A percentile compares a stretch with the other conserved stretches of the same genome.
These are phyloP conservation scores for Automeris io DNA, from an alignment of 2,888 invertebrate species.

Conservation along the genomic window DNA sequence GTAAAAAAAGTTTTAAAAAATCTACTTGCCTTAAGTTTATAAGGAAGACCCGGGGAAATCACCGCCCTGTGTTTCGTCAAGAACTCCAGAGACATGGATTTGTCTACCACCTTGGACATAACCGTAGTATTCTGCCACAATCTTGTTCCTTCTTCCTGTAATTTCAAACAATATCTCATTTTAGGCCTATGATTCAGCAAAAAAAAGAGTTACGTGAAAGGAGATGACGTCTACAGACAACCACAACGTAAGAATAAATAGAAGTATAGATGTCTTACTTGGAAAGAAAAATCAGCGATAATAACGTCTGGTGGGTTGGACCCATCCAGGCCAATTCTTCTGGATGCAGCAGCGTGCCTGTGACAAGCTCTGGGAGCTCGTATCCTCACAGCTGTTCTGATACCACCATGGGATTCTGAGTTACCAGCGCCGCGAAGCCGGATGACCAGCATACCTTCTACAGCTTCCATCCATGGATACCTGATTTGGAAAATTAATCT, in stretches of 20 bases:
- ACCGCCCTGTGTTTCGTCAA: slow-evolving; percentile 73
- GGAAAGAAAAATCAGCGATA: slow-evolving; percentile 62
- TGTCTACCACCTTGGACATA: slow-evolving; percentile 74
- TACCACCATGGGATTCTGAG: slow-evolving; percentile 24
- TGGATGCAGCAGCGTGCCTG: slow-evolving; percentile 53
- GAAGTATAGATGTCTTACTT: slow-evolving; percentile 29
- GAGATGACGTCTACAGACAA: background rate
- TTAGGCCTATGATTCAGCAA: background rate
- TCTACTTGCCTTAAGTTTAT: slow-evolving; percentile 77
- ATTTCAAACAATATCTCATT: slow-evolving; percentile 2
- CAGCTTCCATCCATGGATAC: slow-evolving; percentile 69
- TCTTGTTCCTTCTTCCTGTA: slow-evolving; percentile 80
- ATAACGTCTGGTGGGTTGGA: slow-evolving; percentile 42
- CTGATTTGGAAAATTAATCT: slow-evolving; percentile 25
- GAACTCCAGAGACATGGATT: slow-evolving; percentile 77
- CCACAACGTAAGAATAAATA: too few species aligned
- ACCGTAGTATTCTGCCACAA: slow-evolving; percentile 79
- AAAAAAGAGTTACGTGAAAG: background rate
- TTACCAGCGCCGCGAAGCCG: slow-evolving; percentile 50
- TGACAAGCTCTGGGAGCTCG: slow-evolving; percentile 56
- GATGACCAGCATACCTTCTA: slow-evolving; percentile 68
- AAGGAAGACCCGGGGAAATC: slow-evolving; percentile 84
- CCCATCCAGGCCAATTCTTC: slow-evolving; percentile 39
- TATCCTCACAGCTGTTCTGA: slow-evolving; percentile 51
- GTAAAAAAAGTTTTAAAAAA: slow-evolving; percentile 2